Conservation (phyloP, 1,140 invertebrate species). For the Pseudobourletiella spinata region DNA sequence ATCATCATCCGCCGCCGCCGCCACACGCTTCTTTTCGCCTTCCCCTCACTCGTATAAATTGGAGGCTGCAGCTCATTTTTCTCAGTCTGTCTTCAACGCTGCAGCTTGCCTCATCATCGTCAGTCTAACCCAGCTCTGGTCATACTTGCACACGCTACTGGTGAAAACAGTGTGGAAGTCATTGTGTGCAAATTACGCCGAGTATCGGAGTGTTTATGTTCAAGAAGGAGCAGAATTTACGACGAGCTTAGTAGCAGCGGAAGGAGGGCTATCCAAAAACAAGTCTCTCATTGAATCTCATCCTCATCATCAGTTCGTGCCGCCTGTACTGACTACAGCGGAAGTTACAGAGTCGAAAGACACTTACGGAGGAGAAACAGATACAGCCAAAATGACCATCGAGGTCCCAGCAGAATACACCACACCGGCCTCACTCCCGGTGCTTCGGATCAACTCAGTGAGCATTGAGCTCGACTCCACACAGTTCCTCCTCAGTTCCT, state of each 20-base stretch:
- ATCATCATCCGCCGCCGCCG: not conserved
- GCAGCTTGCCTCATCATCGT: slow-evolving; percentile 16
- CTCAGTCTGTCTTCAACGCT: slow-evolving; percentile 18
- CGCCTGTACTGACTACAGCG: no score
- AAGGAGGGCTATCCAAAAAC: not conserved
- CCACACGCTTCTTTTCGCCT: slow-evolving; percentile 3
- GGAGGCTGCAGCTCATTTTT: slow-evolving; percentile 1
- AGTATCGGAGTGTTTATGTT: not conserved
- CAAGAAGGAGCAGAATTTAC: no score
- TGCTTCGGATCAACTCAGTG: slow-evolving; percentile 16
- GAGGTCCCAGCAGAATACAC: slow-evolving; percentile 8
- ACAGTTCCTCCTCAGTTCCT: slow-evolving; percentile 4
- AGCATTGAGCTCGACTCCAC: slow-evolving; percentile 7
- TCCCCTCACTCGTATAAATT: slow-evolving; percentile 8
- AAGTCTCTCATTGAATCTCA: no score
- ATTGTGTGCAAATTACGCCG: not conserved
- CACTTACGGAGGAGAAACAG: not conserved
- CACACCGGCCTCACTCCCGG: not conserved
- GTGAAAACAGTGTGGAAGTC: slow-evolving; percentile 11
- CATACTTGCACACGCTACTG: slow-evolving; percentile 4
- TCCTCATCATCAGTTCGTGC: not conserved
- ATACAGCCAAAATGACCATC: slow-evolving; percentile 22
- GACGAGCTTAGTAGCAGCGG: not conserved
- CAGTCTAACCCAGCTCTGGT: slow-evolving; percentile 12
- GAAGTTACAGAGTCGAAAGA: not conserved